Evolutionary conservation across 1,140 invertebrate genomes (phyloP), one percentile per base, ranked within the genome.

Genomic region (Archegozetes longisetosus): DNA sequence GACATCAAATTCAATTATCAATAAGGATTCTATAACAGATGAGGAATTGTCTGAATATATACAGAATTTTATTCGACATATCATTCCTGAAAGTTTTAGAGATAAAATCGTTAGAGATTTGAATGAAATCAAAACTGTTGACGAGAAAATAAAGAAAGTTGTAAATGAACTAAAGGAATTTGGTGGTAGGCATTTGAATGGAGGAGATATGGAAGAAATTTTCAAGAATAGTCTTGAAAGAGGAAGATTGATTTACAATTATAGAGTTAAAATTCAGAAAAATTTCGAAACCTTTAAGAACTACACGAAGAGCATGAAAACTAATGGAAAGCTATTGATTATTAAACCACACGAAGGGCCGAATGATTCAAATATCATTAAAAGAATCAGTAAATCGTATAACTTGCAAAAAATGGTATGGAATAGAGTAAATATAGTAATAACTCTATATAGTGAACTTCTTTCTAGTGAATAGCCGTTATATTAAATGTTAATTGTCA

Each of bases 201-300:
- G 53, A 2, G 32, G 32, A 28, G 53, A 54, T 29, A 54, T 54
- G 14, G 53, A 54, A 17, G 53, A 54, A 13, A 54, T 54, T 29
- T 28, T 54, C 28, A 54, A 54, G 32, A 28, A 54, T 29, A 28
- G 26, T 20, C 32, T 54, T 28, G 53, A 24, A 2, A 25, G 53
- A 28, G 4, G 26, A 17, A 28, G 32, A 54, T 17, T 54, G 26
- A 24, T 54, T 25, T 22, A 28, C 3, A 54, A 54, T 17, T 54
- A 54, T 54, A n/a, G n/a, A n/a, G n/a, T n/a, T n/a, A n/a, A n/a
- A n/a, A n/a, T n/a, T n/a, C n/a, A n/a, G n/a, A n/a, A n/a, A n/a
- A n/a, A n/a, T n/a, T n/a, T n/a, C n/a, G n/a, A n/a, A n/a, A n/a
- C n/a, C n/a, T n/a, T n/a, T n/a, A n/a, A n/a, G n/a, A n/a, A n/a